Base-by-base conservation (phyloP, 2,888 invertebrate genomes). In the Fragum sueziense region DNA sequence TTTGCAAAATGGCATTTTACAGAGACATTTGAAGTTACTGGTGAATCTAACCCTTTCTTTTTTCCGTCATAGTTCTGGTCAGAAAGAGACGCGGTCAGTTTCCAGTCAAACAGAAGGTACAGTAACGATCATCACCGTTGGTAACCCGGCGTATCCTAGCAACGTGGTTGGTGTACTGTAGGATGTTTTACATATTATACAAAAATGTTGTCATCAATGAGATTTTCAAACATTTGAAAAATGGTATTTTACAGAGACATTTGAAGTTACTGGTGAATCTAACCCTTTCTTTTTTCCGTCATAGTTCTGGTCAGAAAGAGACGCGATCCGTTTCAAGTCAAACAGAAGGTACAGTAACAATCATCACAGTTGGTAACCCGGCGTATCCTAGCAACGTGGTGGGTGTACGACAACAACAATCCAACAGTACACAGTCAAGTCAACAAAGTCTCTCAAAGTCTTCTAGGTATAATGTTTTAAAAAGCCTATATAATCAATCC, bases 101-200 rank as follows among this genome's bases (percentile, higher is more conserved):
- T 91, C 90, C 0, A 91, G 91, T 74, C 92, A 92, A 82, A 92
- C 92, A 31, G 92, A 92, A 77, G 92, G 91, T 17, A 90, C 90
- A 0, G 91, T 92, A 47, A 92, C 92, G 0, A 89, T 92, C 52
- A 92, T 92, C 78, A 92, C 90, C 2, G 90, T 92, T 4, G 91
- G 92, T 27, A 91, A 91, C 82, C 91, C 90, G 20, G 86, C 87
- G 17, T 89, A 88, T 67, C 89, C 90, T 33, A 89, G 89, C 77
- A 88, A 88, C 29, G 89, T 88, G 4, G 87, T 90, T 41, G 87
- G 88, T 11, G 88, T 89, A 31, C 86, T 22, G 2, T 57, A 22
- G 25, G 17, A 14, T 2, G 14, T 57, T 47, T 6, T 20, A 1
- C 47, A 47, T 1, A 47, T n/a, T 20, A 47, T 47, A 1, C 47